Evolutionary conservation across 2,113 vertebrate genomes (phyloP), one percentile per base, ranked within the genome.

Genomic region (Sula dactylatra): DNA sequence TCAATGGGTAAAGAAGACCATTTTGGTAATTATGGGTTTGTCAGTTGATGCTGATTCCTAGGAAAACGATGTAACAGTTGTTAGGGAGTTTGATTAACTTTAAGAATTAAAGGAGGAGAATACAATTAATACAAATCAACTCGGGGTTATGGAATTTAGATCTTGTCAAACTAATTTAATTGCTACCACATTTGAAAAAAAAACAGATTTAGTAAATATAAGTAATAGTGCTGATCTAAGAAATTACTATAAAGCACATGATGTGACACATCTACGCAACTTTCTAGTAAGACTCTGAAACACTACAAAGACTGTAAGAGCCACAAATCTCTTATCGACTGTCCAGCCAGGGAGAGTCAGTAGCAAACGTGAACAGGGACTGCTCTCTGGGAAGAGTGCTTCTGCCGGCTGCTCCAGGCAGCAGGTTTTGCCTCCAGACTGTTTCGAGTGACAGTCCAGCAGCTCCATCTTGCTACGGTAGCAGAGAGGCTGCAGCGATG

Each of bases 261-360:
- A 20, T n/a, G 69, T 10, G 69, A 47, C 13, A 27, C 16, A 55
- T 6, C 6, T 1, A 3, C 3, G 2, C 1, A 8, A 8, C 61
- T 4, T 38, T 32, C 85, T 6, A 10, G 47, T 20, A 21, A 71
- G 59, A 20, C 16, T 31, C 34, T 6, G 16, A 73, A 65, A 21
- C 10, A 6, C 49, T 3, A 3, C n/a, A 4, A 22, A 32, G 65
- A 20, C 54, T 10, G 5, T 10, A 18, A 66, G 42, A 61, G 14
- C 44, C 62, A 49, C 34, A 6, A 16, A 38, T 21, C 19, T 7
- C 1, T 34, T 36, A 1, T 0, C 69, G 66, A 12, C 29, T 8
- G 44, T 21, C 20, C 55, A 64, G 61, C 36, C 78, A 45, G 27
- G 29, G 61, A 36, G 44, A 70, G 34, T 6, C 44, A 31, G 7